These are phyloP conservation scores for Ifrita kowaldi DNA, from an alignment of 2,113 vertebrate species.

Conservation along the genomic window DNA sequence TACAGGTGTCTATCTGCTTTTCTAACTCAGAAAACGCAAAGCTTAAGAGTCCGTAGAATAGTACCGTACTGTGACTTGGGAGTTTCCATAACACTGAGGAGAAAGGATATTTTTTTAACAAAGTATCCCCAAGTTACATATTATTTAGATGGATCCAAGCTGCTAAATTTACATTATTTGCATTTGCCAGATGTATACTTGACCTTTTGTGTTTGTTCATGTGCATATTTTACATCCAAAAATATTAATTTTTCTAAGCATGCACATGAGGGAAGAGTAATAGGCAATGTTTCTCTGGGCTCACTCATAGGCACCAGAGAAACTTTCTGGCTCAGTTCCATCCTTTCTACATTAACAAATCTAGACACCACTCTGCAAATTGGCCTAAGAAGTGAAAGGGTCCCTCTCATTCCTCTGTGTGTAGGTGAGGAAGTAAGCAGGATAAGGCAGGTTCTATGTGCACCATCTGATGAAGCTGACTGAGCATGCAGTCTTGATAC, in stretches of 20 bases:
- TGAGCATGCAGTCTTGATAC: neutral
- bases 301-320: neutral
- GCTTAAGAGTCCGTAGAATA: neutral
- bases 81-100: neutral
- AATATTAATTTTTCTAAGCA: neutral
- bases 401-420: neutral
- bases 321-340: neutral
- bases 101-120: neutral
- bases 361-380: neutral
- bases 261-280: neutral
- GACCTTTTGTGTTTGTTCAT: slow-evolving; percentile 1
- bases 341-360: neutral
- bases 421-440: neutral
- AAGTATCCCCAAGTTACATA: neutral
- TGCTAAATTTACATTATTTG: neutral
- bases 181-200: neutral
- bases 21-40: neutral
- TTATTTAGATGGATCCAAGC: neutral
- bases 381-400: neutral
- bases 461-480: neutral
- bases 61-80: neutral
- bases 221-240: neutral
- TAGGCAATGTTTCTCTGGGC: neutral
- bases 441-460: neutral
- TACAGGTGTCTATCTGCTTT: neutral